Evolutionary conservation across 2,797 vertebrate genomes (phyloP).

Genomic region (Enteromius radiatus): DNA sequence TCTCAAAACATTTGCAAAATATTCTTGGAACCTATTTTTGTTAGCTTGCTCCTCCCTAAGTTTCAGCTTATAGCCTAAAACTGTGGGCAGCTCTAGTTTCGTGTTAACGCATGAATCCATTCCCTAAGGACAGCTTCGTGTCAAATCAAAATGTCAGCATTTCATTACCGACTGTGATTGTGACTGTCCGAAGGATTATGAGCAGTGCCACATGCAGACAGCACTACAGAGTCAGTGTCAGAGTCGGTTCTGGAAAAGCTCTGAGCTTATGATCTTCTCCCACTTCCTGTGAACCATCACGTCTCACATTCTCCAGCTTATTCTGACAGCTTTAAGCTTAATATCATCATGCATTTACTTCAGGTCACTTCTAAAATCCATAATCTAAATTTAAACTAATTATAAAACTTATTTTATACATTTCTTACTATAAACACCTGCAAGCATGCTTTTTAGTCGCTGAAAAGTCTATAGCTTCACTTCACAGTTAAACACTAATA

Average conservation of each 20-base stretch:
- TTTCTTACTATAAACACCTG: constrained; percentile 4
- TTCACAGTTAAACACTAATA: constrained; percentile 15
- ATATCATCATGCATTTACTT: constrained; percentile 3
- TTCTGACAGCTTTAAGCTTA: constrained; percentile 13
- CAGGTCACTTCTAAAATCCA: neutral
- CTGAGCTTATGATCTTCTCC: constrained; percentile 4
- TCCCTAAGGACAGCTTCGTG: constrained; percentile 25
- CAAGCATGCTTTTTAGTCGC: too few species aligned
- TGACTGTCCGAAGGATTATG: constrained; percentile 44
- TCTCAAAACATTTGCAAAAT: neutral
- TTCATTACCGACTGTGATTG: constrained; percentile 45
- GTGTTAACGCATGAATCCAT: neutral
- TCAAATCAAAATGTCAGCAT: constrained; percentile 47
- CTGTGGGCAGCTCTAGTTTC: neutral
- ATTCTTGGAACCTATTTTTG: neutral
- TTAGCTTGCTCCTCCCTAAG: neutral
- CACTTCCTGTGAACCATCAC: constrained; percentile 9
- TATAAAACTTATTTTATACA: neutral
- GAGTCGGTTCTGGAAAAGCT: constrained; percentile 14
- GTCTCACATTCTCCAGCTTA: constrained; percentile 23
- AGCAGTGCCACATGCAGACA: constrained; percentile 28
- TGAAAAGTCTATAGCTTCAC: neutral
- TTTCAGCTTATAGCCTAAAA: constrained; percentile 4
- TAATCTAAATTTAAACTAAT: constrained; percentile 24
- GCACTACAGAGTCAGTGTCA: constrained; percentile 4